These are phyloP conservation scores for Piaya cayana DNA, from an alignment of 2,113 vertebrate species.

Conservation along the genomic window DNA sequence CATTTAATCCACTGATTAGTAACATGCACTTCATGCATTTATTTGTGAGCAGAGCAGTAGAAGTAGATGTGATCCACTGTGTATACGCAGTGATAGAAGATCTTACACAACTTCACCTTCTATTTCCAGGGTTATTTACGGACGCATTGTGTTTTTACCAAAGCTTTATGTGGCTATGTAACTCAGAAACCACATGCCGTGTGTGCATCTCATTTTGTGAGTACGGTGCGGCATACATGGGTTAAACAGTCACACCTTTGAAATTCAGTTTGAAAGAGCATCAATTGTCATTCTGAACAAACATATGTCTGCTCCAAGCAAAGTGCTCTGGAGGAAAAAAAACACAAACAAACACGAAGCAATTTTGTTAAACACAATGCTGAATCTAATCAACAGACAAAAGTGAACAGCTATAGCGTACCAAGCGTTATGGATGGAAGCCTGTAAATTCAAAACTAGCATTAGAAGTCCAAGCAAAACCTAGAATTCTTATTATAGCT, in stretches of 20 bases:
- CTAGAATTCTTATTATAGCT: neutral
- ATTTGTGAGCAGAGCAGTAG: slow-evolving; percentile 33
- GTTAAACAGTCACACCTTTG: slow-evolving; percentile 51
- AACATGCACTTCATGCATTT: slow-evolving; percentile 59
- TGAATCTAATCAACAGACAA: neutral
- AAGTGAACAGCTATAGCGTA: slow-evolving; percentile 9
- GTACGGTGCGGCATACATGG: neutral
- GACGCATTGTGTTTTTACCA: neutral
- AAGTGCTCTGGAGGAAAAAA: slow-evolving; percentile 58
- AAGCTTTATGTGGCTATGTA: neutral
- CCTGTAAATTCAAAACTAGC: slow-evolving; percentile 6
- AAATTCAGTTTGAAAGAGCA: slow-evolving; percentile 59
- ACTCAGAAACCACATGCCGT: neutral
- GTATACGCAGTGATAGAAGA: neutral
- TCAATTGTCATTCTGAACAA: slow-evolving; percentile 62
- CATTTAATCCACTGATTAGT: neutral
- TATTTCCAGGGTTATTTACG: neutral
- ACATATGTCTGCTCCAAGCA: slow-evolving; percentile 64
- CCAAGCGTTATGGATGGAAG: neutral
- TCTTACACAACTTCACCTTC: neutral
- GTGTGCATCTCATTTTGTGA: neutral
- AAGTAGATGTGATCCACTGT: slow-evolving; percentile 9
- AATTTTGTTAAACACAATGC: slow-evolving; percentile 29
- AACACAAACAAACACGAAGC: slow-evolving; percentile 43
- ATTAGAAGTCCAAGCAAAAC: neutral